Evolutionary conservation across 2,797 vertebrate species (phyloP).

Genomic region (Premnoplex brunnescens): DNA sequence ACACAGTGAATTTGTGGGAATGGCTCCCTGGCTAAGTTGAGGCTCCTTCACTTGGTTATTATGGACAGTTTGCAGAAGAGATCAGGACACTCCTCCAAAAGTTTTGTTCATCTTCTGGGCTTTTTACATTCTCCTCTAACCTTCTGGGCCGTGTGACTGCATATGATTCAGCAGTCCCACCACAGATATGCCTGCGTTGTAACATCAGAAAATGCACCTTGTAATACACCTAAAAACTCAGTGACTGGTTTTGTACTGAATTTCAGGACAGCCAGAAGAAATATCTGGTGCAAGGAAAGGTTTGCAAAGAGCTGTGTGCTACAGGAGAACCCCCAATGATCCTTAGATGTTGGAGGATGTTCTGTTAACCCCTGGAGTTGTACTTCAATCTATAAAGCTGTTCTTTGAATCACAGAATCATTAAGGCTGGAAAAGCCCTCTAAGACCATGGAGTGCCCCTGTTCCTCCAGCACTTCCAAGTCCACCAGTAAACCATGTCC

Average conservation of each 20-base stretch:
- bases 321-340: background rate
- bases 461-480: background rate
- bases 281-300: background rate
- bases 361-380: background rate
- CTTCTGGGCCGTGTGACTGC: background rate
- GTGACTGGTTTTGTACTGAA: background rate
- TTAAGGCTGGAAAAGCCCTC: background rate
- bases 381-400: background rate
- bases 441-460: background rate
- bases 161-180: background rate
- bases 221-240: background rate
- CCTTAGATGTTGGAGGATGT: background rate
- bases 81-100: background rate
- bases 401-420: background rate
- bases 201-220: background rate
- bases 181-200: background rate
- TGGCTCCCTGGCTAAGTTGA: background rate
- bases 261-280: background rate
- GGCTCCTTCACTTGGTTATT: background rate
- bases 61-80: background rate
- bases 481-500: background rate
- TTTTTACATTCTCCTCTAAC: background rate
- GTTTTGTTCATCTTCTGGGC: background rate
- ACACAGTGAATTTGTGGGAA: background rate
- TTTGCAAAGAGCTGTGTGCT: background rate